Evolutionary conservation across 2,797 vertebrate species (phyloP).

Genomic region (Carapus acus): DNA sequence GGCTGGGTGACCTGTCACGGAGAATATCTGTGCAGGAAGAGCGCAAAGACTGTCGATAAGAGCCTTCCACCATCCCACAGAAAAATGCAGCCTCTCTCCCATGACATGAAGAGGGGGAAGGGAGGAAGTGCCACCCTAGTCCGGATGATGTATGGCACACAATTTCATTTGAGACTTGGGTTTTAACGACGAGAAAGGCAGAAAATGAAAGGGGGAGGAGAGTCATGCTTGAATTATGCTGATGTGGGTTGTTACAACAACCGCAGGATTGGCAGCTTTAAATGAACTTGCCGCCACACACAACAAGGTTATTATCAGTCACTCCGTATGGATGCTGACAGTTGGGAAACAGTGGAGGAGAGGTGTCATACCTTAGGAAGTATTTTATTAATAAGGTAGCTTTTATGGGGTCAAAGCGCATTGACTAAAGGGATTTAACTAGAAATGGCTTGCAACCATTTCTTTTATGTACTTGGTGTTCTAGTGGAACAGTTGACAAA

Average conservation of each 20-base stretch:
- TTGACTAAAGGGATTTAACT: constrained; percentile 29
- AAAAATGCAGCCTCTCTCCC: constrained; percentile 44
- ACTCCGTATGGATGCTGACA: constrained; percentile 45
- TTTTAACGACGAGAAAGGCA: constrained; percentile 58
- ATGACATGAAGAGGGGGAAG: constrained; percentile 46
- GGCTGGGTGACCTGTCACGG: constrained; percentile 46
- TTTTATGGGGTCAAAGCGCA: constrained; percentile 10
- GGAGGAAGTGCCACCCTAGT: constrained; percentile 27
- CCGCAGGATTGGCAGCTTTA: constrained; percentile 36
- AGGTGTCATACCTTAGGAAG: constrained; percentile 8
- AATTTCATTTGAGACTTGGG: constrained; percentile 52
- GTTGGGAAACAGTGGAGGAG: constrained; percentile 24
- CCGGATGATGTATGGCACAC: constrained; percentile 73
- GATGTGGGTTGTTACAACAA: constrained; percentile 64
- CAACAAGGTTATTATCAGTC: constrained; percentile 61
- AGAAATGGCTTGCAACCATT: constrained; percentile 24
- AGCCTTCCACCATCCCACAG: constrained; percentile 34
- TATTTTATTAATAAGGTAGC: constrained; percentile 3
- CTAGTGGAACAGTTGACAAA: constrained; percentile 22
- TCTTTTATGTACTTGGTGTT: constrained; percentile 8
- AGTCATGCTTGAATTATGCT: constrained; percentile 76
- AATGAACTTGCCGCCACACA: constrained; percentile 36
- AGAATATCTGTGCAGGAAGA: constrained; percentile 33
- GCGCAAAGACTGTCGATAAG: constrained; percentile 53
- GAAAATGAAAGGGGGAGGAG: constrained; percentile 66